Conservation (phyloP, 37 sponge, comb jelly and placozoan genomes). For the Mnemiopsis leidyi region DNA sequence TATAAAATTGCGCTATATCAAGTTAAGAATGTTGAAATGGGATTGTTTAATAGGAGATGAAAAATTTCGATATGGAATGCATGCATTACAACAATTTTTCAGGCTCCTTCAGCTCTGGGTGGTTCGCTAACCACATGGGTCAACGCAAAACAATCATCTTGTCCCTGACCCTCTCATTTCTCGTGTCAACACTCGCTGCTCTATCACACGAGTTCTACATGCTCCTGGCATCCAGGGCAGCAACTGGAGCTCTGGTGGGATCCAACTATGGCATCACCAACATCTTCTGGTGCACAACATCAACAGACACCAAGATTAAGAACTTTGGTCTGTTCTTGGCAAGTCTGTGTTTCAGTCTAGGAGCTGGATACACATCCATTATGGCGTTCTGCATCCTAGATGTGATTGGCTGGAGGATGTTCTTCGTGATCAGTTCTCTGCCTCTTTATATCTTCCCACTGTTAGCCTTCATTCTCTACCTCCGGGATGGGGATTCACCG, state of each 20-base stretch:
- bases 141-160: not conserved
- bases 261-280: slow-evolving; percentile 34
- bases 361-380: slow-evolving; percentile 3
- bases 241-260: slow-evolving; percentile 1
- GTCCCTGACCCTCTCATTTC: not conserved
- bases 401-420: not conserved
- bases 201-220: not conserved
- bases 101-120: not conserved
- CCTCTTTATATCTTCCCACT: not conserved
- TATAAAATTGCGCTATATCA: too few species aligned
- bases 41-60: too few species aligned
- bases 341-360: slow-evolving; percentile 10
- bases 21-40: too few species aligned
- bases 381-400: not conserved
- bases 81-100: too few species aligned
- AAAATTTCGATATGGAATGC: too few species aligned
- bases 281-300: not conserved
- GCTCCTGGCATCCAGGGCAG: not conserved
- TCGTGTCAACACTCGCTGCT: not conserved
- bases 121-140: not conserved
- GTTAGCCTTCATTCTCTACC: not conserved
- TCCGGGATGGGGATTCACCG: not conserved
- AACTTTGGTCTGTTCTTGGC: not conserved
- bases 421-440: not conserved
- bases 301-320: not conserved